phyloP scores from a whole-genome alignment of 2,113 vertebrate genomes.

The Telmatochromis sp. region DNA sequence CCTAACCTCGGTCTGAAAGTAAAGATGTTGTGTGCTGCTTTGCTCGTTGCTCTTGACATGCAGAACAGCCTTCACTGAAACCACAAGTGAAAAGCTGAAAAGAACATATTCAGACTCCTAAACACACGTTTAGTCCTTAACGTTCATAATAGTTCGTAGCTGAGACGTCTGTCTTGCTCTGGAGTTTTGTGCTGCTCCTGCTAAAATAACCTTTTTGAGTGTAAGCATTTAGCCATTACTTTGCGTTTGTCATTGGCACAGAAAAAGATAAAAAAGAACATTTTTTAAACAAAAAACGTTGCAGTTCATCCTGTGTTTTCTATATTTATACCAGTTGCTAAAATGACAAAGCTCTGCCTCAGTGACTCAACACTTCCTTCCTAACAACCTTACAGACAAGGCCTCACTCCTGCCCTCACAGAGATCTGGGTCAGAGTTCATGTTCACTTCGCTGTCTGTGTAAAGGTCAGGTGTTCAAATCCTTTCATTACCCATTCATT shows the following conservation, averaged over 20 bases:
- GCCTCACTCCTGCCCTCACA: not conserved
- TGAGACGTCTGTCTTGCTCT: not conserved
- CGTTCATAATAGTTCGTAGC: not conserved
- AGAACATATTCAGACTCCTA: not conserved
- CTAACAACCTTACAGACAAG: not conserved
- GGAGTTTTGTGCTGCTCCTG: not conserved
- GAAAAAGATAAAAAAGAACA: not conserved
- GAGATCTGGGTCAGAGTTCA: not conserved
- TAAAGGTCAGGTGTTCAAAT: rapidly evolving
- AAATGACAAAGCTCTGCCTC: not conserved
- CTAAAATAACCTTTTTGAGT: not conserved
- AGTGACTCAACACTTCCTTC: not conserved
- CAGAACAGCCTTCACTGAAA: too few relatives aligned
- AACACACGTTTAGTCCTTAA: rapidly evolving
- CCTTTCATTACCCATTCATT: not conserved
- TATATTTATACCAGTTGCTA: rapidly evolving
- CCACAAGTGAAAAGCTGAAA: too few relatives aligned
- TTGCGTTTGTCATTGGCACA: not conserved
- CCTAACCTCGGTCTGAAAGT: too few relatives aligned
- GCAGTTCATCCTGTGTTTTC: not conserved
- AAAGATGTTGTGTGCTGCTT: too few relatives aligned
- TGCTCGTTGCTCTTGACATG: too few relatives aligned
- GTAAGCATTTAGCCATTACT: not conserved
- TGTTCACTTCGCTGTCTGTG: rapidly evolving
- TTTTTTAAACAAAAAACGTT: not conserved